Evolutionary conservation across 2,888 invertebrate species (phyloP).

Genomic region (Dryobota labecula): DNA sequence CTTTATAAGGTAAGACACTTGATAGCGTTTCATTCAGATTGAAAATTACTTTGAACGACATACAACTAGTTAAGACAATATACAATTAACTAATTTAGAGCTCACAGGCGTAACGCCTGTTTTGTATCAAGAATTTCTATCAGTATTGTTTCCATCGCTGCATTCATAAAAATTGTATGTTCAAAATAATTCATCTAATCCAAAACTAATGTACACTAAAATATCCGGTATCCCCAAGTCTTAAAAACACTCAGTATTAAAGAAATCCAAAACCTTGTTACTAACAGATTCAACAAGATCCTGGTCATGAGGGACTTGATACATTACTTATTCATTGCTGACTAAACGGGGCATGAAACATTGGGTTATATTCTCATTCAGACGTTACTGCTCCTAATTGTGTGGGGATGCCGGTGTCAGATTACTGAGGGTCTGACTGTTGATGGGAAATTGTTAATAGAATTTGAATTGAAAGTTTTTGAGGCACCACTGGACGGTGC

Average conservation of each 20-base stretch:
- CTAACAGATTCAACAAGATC: constrained; percentile 36
- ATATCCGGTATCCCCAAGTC: constrained; percentile 11
- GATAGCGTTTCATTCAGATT: neutral
- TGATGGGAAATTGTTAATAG: constrained; percentile 66
- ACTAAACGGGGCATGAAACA: constrained; percentile 76
- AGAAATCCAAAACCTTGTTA: constrained; percentile 63
- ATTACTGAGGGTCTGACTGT: constrained; percentile 74
- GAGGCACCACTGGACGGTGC: constrained; percentile 16
- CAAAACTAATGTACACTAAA: constrained; percentile 5
- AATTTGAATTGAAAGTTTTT: constrained; percentile 63
- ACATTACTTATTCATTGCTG: constrained; percentile 69
- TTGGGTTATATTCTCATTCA: constrained; percentile 85
- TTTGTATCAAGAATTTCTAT: no score
- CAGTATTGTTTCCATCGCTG: no score
- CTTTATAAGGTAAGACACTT: neutral
- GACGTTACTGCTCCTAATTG: constrained; percentile 78
- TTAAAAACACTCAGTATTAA: constrained; percentile 33
- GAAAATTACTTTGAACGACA: neutral
- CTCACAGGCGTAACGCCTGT: neutral
- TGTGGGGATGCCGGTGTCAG: constrained; percentile 79
- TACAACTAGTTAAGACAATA: neutral
- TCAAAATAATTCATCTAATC: no score
- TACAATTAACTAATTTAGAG: neutral
- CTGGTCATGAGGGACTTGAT: constrained; percentile 56
- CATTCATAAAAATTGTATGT: no score